phyloP scores from a whole-genome alignment of 2,888 invertebrate genomes.

The Tridacna crocea region DNA sequence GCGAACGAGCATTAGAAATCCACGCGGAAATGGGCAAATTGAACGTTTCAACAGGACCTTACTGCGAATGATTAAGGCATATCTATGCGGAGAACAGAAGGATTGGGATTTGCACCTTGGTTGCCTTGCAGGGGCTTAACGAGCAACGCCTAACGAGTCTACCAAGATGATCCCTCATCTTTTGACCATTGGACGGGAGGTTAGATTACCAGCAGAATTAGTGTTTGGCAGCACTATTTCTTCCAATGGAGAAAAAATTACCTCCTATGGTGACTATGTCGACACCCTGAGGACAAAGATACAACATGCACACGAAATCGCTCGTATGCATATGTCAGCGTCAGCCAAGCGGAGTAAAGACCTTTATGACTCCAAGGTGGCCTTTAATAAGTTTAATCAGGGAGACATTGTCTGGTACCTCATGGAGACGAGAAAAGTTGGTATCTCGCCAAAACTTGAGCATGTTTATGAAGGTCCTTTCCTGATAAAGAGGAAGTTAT shows the following conservation, averaged over 20 bases:
- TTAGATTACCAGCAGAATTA: constrained; percentile 47
- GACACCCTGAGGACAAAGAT: constrained; percentile 21
- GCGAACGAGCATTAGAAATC: constrained; percentile 44
- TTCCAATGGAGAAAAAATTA: background rate
- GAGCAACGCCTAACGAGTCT: constrained; percentile 44
- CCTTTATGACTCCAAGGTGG: constrained; percentile 37
- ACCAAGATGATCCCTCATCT: constrained; percentile 55
- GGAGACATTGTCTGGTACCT: constrained; percentile 41
- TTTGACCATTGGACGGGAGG: constrained; percentile 54
- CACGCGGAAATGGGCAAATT: constrained; percentile 47
- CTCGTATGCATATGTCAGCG: constrained; percentile 32
- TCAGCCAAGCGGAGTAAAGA: constrained; percentile 26
- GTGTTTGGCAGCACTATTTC: constrained; percentile 18
- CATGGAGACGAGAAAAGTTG: constrained; percentile 23
- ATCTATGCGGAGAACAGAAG: constrained; percentile 32
- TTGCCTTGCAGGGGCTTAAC: constrained; percentile 52
- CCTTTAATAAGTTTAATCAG: constrained; percentile 22
- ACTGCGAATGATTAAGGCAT: constrained; percentile 51
- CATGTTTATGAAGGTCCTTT: constrained; percentile 37
- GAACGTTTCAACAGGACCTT: constrained; percentile 55
- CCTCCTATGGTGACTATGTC: constrained; percentile 30
- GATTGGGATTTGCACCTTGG: constrained; percentile 58
- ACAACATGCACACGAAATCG: constrained; percentile 26
- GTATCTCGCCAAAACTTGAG: constrained; percentile 36
- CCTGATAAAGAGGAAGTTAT: constrained; percentile 21